A percentile compares a stretch with the other conserved stretches of the same genome.
phyloP scores from a whole-genome alignment of 2,888 invertebrate genomes.

The Pristionchus entomophagus region DNA sequence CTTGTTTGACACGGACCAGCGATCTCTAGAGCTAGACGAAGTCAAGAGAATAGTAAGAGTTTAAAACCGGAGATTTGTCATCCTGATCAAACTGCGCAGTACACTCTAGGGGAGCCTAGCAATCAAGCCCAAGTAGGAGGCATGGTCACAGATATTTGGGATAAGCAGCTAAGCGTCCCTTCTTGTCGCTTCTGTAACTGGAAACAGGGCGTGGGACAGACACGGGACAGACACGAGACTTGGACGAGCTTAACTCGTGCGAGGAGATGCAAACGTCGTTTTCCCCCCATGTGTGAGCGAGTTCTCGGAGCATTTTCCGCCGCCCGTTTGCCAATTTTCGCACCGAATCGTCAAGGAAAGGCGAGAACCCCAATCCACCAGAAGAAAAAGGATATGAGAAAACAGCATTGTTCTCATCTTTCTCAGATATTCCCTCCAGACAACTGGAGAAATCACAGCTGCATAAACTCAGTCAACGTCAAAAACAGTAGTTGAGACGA shows the following conservation, averaged over 20 bases:
- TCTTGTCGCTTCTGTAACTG: too few species aligned
- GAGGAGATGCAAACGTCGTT: not conserved
- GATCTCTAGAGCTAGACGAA: too few species aligned
- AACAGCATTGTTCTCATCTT: not conserved
- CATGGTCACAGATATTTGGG: too few species aligned
- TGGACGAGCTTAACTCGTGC: not conserved
- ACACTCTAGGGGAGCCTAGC: too few species aligned
- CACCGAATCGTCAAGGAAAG: slow-evolving; percentile 11
- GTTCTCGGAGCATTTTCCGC: not conserved
- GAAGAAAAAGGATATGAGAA: not conserved
- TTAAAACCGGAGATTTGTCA: too few species aligned
- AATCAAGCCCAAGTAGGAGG: too few species aligned
- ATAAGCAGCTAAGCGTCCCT: too few species aligned
- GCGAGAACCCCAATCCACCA: not conserved
- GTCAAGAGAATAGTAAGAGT: too few species aligned
- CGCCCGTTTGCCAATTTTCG: slow-evolving; percentile 11
- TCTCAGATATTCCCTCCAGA: not conserved
- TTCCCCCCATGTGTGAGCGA: slow-evolving; percentile 15
- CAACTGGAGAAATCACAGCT: not conserved
- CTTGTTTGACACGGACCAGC: too few species aligned
- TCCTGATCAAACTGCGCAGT: too few species aligned
- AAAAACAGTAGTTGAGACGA: not conserved
- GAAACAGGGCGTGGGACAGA: too few species aligned
- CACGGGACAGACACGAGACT: too few species aligned
- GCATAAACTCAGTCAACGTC: not conserved